Conservation (phyloP, 2,113 vertebrate genomes). For the Ondatra zibethicus region DNA sequence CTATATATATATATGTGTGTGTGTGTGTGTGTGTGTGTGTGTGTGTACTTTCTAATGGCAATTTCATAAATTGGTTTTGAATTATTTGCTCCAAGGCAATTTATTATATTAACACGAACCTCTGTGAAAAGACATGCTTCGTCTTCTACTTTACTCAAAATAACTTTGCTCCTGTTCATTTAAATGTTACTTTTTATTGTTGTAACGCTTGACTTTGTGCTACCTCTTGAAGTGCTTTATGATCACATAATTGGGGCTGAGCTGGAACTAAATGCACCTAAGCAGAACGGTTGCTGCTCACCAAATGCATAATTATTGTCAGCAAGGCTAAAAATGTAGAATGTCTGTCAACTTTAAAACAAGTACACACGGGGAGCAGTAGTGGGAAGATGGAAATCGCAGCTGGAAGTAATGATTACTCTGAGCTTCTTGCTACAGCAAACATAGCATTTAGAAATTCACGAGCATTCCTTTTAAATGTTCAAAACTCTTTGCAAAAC, state of each 20-base stretch:
- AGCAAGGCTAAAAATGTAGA: slow-evolving; percentile 70
- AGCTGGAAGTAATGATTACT: slow-evolving; percentile 67
- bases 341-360: slow-evolving; percentile 59
- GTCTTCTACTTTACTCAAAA: slow-evolving; percentile 50
- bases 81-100: slow-evolving; percentile 4
- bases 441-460: slow-evolving; percentile 75
- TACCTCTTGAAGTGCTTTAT: slow-evolving; percentile 57
- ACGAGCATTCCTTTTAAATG: slow-evolving; percentile 64
- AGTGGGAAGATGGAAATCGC: slow-evolving; percentile 55
- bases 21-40: too few relatives aligned
- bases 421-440: slow-evolving; percentile 44
- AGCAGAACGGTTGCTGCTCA: slow-evolving; percentile 64
- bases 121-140: neutral
- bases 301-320: slow-evolving; percentile 68
- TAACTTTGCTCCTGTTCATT: slow-evolving; percentile 7
- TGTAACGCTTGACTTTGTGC: slow-evolving; percentile 23
- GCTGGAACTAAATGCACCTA: slow-evolving; percentile 63
- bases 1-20: too few relatives aligned
- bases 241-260: slow-evolving; percentile 64
- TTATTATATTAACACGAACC: neutral
- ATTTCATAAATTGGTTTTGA: slow-evolving; percentile 60
- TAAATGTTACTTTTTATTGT: slow-evolving; percentile 68
- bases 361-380: neutral
- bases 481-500: slow-evolving; percentile 62
- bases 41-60: neutral